Evolutionary conservation across 2,797 vertebrate genomes (phyloP).

Genomic region (Argya squamiceps): DNA sequence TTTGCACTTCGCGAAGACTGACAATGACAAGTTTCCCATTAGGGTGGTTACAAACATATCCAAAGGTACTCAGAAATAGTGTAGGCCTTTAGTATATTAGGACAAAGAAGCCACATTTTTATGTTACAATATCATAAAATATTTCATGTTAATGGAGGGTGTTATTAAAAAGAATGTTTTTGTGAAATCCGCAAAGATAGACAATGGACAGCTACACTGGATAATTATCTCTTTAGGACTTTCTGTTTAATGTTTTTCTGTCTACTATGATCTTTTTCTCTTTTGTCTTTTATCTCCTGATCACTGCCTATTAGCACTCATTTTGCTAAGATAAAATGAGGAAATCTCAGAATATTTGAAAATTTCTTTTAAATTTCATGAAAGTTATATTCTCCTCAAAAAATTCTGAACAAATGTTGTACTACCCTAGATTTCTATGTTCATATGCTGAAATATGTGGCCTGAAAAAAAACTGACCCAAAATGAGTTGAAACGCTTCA

Average conservation of each 20-base stretch:
- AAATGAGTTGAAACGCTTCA: not conserved
- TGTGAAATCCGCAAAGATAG: not conserved
- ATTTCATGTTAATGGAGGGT: not conserved
- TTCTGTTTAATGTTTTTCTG: not conserved
- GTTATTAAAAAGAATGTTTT: not conserved
- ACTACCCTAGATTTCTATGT: not conserved
- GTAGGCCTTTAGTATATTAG: not conserved
- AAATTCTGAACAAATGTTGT: not conserved
- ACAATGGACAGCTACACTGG: not conserved
- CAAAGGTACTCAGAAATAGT: not conserved
- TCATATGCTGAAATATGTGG: not conserved
- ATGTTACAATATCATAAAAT: not conserved
- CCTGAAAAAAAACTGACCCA: not conserved
- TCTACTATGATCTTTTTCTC: not conserved
- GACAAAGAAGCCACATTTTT: not conserved
- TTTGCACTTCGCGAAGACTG: not conserved
- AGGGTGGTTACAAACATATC: not conserved
- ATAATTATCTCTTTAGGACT: not conserved
- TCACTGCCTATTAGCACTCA: accelerated
- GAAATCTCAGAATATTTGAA: not conserved
- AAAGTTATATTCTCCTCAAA: not conserved
- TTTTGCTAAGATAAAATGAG: not conserved
- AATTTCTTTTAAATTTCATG: not conserved
- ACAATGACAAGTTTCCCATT: not conserved
- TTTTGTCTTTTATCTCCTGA: not conserved